Conservation (phyloP, 2,888 invertebrate species). For the Lumbricus terrestris region DNA sequence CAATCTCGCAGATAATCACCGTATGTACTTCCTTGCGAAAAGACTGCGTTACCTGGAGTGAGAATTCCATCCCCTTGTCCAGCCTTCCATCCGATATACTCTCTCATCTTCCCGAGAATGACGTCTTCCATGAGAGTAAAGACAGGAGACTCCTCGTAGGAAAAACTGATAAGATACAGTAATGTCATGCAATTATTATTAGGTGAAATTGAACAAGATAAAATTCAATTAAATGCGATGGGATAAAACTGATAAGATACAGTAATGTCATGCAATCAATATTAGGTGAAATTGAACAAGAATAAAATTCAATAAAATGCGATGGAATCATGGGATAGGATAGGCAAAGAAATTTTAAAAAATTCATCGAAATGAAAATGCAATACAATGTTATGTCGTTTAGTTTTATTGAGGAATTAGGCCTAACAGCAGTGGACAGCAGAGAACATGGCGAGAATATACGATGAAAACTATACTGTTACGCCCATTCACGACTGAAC, state of each 20-base stretch:
- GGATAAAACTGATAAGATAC: background rate
- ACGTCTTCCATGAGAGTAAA: slow-evolving; percentile 24
- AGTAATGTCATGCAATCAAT: too few species aligned
- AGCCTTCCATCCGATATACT: slow-evolving; percentile 20
- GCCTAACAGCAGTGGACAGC: background rate
- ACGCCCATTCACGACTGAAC: background rate
- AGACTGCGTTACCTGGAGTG: slow-evolving; percentile 25
- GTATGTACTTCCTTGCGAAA: background rate
- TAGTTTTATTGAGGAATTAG: background rate
- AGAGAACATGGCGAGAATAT: background rate
- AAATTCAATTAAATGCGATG: background rate
- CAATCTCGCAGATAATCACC: background rate
- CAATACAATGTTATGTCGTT: background rate
- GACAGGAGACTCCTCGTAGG: background rate
- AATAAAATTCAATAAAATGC: background rate
- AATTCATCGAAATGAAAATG: background rate
- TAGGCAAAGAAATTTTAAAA: background rate
- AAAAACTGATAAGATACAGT: background rate
- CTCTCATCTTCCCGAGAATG: slow-evolving; percentile 21
- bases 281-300: too few species aligned
- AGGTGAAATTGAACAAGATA: background rate
- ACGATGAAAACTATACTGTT: too few species aligned
- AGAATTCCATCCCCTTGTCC: slow-evolving; percentile 21
- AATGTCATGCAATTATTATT: too few species aligned
- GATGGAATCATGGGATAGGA: background rate